Evolutionary conservation across 1,140 invertebrate genomes (phyloP).

Genomic region (Temnothorax curvispinosus): DNA sequence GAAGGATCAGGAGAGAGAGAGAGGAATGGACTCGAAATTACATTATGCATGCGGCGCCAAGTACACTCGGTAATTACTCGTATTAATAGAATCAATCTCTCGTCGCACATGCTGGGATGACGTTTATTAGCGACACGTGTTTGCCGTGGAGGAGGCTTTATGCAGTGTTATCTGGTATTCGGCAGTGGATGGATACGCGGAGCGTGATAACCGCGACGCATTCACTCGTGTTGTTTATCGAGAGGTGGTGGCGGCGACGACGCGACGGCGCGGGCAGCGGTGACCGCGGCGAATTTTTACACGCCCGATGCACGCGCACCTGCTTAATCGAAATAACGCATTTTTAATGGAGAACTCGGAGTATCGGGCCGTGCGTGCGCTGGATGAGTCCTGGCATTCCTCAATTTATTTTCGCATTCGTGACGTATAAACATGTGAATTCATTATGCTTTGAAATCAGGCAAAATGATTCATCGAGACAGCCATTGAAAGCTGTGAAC

Average conservation of each 20-base stretch:
- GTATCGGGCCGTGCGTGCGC: neutral
- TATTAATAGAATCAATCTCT: slow-evolving; percentile 78
- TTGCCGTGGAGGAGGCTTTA: slow-evolving; percentile 69
- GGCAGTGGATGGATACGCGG: slow-evolving; percentile 46
- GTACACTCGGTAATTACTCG: slow-evolving; percentile 75
- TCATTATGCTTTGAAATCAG: slow-evolving; percentile 72
- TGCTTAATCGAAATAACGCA: slow-evolving; percentile 54
- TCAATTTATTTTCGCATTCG: slow-evolving; percentile 60
- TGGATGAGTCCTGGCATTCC: neutral
- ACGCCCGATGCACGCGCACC: slow-evolving; percentile 42
- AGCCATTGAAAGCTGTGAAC: slow-evolving; percentile 51
- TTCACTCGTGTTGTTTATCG: slow-evolving; percentile 60
- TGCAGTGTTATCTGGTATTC: slow-evolving; percentile 65
- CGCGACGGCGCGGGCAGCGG: neutral
- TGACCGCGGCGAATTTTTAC: slow-evolving; percentile 33
- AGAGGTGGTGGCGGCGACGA: neutral
- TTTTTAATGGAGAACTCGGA: slow-evolving; percentile 46
- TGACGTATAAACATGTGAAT: slow-evolving; percentile 71
- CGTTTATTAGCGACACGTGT: slow-evolving; percentile 76
- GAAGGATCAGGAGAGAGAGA: neutral
- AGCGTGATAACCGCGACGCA: neutral
- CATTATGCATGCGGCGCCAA: slow-evolving; percentile 75
- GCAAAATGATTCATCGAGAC: slow-evolving; percentile 70
- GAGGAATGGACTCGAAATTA: slow-evolving; percentile 62
- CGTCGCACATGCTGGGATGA: slow-evolving; percentile 70